These are phyloP conservation scores for Goniozus legneri DNA, from an alignment of 1,140 invertebrate genomes.

Conservation along the genomic window DNA sequence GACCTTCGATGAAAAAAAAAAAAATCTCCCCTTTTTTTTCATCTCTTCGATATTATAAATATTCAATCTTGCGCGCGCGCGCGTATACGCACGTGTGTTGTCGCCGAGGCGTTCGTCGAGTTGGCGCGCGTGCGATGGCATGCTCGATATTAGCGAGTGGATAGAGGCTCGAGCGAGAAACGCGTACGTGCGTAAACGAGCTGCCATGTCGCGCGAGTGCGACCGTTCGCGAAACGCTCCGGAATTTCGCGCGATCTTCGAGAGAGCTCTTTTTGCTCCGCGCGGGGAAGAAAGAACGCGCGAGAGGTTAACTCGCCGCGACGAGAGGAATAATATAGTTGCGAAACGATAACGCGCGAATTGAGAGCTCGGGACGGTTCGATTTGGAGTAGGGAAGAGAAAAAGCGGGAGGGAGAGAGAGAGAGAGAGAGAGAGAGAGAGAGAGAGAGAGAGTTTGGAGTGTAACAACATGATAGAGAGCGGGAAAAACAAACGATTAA, in stretches of 20 bases:
- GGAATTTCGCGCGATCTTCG: not conserved
- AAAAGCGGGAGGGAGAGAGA: constrained; percentile 14
- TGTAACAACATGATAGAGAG: not conserved
- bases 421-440: not conserved
- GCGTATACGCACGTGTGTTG: constrained; percentile 4
- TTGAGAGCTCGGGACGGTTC: constrained; percentile 13
- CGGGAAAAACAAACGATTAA: constrained; percentile 8
- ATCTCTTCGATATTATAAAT: too few species aligned
- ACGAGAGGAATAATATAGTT: too few species aligned
- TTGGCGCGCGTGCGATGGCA: constrained; percentile 9
- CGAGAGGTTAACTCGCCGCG: not conserved
- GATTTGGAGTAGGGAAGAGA: constrained; percentile 13
- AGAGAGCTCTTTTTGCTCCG: constrained; percentile 9
- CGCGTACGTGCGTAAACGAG: constrained; percentile 24
- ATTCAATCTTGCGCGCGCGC: not conserved
- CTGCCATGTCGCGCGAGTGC: constrained; percentile 5
- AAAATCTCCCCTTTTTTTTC: too few species aligned
- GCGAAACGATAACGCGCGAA: too few species aligned
- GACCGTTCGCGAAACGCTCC: not conserved
- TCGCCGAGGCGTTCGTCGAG: not conserved
- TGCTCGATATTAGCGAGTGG: constrained; percentile 20
- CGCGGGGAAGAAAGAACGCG: constrained; percentile 8
- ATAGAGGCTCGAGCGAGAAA: constrained; percentile 15
- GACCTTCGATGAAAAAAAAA: too few species aligned
- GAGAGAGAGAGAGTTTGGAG: not conserved